Percentiles rank a stretch among this genome's conserved stretches.
Conservation (phyloP, 2,888 invertebrate genomes). For the Anoplius nigerrimus region DNA sequence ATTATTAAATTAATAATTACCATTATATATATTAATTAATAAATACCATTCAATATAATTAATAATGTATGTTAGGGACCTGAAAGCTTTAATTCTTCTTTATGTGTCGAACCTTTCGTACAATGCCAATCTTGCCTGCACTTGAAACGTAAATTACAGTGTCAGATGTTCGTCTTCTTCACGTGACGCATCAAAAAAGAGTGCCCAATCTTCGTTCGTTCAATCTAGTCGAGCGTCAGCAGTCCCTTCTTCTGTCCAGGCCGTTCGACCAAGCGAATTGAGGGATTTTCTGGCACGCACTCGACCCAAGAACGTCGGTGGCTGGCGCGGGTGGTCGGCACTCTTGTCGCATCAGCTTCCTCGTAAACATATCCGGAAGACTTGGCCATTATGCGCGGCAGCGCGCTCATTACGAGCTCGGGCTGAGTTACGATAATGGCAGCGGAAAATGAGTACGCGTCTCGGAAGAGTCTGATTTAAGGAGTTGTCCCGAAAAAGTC, state of each 20-base stretch:
- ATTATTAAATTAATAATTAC: no score
- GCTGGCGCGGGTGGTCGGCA: conserved; percentile 30
- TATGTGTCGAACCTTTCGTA: no score
- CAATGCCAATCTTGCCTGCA: no score
- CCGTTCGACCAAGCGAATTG: conserved; percentile 2
- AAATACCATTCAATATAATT: no score
- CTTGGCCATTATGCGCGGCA: conserved; percentile 31
- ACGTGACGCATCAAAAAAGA: no score
- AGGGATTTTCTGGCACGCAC: neutral
- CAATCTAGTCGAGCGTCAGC: neutral
- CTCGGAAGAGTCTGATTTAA: conserved; percentile 42
- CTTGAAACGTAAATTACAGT: no score
- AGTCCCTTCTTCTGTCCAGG: neutral
- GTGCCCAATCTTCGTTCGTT: no score
- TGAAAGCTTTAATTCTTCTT: no score
- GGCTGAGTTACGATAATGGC: conserved; percentile 47
- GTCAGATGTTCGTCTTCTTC: no score
- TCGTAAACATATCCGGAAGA: conserved; percentile 32
- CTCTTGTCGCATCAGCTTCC: conserved; percentile 28
- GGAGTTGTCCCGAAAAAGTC: neutral
- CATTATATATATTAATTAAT: no score
- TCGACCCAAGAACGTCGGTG: neutral
- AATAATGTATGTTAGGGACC: no score
- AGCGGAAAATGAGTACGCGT: conserved; percentile 25
- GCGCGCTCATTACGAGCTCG: conserved; percentile 25